These are phyloP conservation scores for Mesaphorura yosii DNA, from an alignment of 1,140 invertebrate genomes.

Conservation along the genomic window DNA sequence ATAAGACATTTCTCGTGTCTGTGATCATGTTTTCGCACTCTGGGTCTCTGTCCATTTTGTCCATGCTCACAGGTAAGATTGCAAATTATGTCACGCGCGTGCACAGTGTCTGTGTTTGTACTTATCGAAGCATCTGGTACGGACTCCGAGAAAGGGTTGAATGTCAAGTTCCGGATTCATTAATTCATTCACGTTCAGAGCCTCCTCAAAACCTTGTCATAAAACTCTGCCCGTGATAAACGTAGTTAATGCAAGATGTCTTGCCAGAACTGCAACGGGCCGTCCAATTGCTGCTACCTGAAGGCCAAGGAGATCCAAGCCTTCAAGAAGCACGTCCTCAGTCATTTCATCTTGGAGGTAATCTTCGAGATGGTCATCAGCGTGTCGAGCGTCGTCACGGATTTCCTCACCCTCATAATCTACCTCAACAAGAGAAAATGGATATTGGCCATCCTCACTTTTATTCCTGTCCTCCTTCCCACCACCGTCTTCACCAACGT, in stretches of 20 bases:
- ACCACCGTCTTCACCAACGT: constrained; percentile 27
- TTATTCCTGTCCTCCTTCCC: constrained; percentile 22
- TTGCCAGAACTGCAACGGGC: constrained; percentile 15
- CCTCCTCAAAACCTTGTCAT: no score
- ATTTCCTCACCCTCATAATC: constrained; percentile 12
- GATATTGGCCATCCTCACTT: constrained; percentile 12
- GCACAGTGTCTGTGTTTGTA: no score
- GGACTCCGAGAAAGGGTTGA: no score
- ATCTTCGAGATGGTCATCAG: constrained; percentile 20
- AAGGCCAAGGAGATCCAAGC: constrained; percentile 14
- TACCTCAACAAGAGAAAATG: constrained; percentile 17
- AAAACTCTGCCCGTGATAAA: no score
- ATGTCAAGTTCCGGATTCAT: no score
- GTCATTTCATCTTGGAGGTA: constrained; percentile 13
- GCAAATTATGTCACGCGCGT: no score
- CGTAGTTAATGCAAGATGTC: constrained; percentile 1
- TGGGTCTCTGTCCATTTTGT: no score
- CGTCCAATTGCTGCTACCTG: constrained; percentile 19
- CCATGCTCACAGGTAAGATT: no score
- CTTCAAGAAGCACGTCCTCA: constrained; percentile 17
- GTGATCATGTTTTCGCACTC: no score
- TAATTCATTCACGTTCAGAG: no score
- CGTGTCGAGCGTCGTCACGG: constrained; percentile 12
- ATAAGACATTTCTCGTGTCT: no score
- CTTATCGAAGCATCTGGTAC: no score